A percentile compares a stretch with the other conserved stretches of the same genome.
These are phyloP conservation scores for Apostichopus japonicus DNA, from an alignment of 35 echinoderm and acorn worm genomes.

Conservation along the genomic window DNA sequence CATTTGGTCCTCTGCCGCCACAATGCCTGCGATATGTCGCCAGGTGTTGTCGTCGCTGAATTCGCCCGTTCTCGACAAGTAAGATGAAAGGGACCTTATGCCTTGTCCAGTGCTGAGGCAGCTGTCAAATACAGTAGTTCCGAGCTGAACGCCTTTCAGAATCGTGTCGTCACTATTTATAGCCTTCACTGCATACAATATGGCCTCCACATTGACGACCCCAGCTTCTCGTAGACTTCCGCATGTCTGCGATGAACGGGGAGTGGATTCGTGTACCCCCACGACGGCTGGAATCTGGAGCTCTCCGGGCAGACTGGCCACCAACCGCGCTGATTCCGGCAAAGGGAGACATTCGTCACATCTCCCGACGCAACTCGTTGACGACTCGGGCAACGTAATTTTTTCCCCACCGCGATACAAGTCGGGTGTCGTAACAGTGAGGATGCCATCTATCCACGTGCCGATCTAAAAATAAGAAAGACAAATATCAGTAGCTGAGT, in stretches of 20 bases:
- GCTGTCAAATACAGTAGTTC: conserved; percentile 78
- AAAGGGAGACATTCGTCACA: conserved; percentile 70
- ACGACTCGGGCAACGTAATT: not conserved
- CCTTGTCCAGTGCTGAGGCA: conserved; percentile 65
- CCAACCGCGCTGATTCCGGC: not conserved
- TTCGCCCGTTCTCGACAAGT: conserved; percentile 45
- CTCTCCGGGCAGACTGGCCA: conserved; percentile 46
- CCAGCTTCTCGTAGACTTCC: conserved; percentile 61
- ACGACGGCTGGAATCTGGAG: conserved; percentile 84
- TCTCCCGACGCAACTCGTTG: conserved; percentile 66
- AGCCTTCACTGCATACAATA: conserved; percentile 81
- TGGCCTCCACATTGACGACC: conserved; percentile 79
- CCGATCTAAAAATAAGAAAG: conserved; percentile 68
- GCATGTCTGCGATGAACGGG: conserved; percentile 58
- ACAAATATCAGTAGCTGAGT: not conserved
- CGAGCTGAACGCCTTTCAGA: conserved; percentile 70
- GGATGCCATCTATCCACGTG: conserved; percentile 59
- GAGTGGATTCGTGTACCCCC: conserved; percentile 57
- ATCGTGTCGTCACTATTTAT: conserved; percentile 72
- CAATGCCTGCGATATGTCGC: conserved; percentile 69
- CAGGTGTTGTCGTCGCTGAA: conserved; percentile 31
- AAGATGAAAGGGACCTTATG: conserved; percentile 57
- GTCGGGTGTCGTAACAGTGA: not conserved
- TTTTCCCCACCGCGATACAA: not conserved
- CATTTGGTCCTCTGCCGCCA: conserved; percentile 54